Evolutionary conservation across 1,140 invertebrate species (phyloP).

Genomic region (Goniozus legneri): DNA sequence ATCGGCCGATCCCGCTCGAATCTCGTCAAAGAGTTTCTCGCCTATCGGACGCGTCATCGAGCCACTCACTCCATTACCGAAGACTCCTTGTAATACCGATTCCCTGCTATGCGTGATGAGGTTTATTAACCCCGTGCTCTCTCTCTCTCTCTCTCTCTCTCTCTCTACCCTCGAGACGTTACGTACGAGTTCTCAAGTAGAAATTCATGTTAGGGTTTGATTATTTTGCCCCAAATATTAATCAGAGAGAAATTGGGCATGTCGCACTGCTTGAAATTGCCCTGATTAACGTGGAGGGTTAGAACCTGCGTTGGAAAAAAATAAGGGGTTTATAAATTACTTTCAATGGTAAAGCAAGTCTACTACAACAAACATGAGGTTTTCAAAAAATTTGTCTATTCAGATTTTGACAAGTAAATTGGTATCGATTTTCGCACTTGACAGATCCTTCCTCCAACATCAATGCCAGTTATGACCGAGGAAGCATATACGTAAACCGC

Average conservation of each 20-base stretch:
- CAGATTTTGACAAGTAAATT: conserved; percentile 10
- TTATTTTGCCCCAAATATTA: too few species aligned
- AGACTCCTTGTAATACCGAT: conserved; percentile 27
- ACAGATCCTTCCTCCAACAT: background rate
- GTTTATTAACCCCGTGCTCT: conserved; percentile 31
- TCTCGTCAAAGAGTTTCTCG: conserved; percentile 32
- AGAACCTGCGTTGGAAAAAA: too few species aligned
- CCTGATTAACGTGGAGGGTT: too few species aligned
- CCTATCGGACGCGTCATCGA: conserved; percentile 35
- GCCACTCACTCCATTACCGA: background rate
- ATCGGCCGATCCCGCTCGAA: conserved; percentile 31
- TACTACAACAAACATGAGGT: too few species aligned
- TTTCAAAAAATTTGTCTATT: too few species aligned
- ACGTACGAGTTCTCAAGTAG: too few species aligned
- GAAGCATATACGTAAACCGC: too few species aligned
- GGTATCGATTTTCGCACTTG: conserved; percentile 4
- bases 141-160: conserved; percentile 16
- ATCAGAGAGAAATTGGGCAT: too few species aligned
- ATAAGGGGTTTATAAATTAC: too few species aligned
- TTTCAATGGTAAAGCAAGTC: too few species aligned
- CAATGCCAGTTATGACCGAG: background rate
- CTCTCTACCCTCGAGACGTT: background rate
- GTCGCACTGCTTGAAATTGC: too few species aligned
- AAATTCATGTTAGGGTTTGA: too few species aligned
- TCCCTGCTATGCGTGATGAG: conserved; percentile 37